These are phyloP conservation scores for Peribatodes rhomboidaria DNA, from an alignment of 2,888 invertebrate species.

Conservation along the genomic window DNA sequence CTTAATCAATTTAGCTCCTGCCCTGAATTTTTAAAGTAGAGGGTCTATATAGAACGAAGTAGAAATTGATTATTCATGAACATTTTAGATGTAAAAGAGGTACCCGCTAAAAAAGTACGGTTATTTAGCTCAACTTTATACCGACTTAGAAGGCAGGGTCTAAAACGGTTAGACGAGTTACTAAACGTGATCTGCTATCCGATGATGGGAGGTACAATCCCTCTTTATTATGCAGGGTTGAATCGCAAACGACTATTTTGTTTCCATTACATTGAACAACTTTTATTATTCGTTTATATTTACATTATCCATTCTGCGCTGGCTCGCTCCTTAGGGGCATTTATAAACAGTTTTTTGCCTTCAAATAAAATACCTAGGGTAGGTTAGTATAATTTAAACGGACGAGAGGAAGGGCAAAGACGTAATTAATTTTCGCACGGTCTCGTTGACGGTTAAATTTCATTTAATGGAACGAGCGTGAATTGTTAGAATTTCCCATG, in stretches of 20 bases:
- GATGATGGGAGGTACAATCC: constrained; percentile 48
- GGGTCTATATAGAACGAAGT: constrained; percentile 50
- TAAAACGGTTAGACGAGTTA: constrained; percentile 43
- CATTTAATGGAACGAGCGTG: constrained; percentile 35
- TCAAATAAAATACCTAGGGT: constrained; percentile 7
- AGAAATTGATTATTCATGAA: constrained; percentile 63
- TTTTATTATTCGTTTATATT: constrained; percentile 49
- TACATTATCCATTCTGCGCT: constrained; percentile 17
- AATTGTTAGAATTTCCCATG: constrained; percentile 48
- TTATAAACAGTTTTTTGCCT: constrained; percentile 16
- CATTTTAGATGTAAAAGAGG: constrained; percentile 57
- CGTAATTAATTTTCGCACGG: constrained; percentile 33
- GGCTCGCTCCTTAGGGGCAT: constrained; percentile 8
- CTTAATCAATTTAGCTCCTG: constrained; percentile 53
- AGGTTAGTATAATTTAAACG: constrained; percentile 5
- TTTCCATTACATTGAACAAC: constrained; percentile 51
- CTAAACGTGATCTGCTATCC: constrained; percentile 55
- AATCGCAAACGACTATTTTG: constrained; percentile 43
- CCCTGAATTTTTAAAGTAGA: constrained; percentile 53
- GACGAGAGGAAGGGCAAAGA: constrained; percentile 11
- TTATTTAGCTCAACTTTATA: constrained; percentile 44
- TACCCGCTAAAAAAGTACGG: constrained; percentile 41
- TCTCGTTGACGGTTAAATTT: constrained; percentile 41
- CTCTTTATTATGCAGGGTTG: constrained; percentile 59
- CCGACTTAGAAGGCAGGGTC: constrained; percentile 33